phyloP scores from a whole-genome alignment of 2,888 invertebrate species.

The Heliconius ismenius region DNA sequence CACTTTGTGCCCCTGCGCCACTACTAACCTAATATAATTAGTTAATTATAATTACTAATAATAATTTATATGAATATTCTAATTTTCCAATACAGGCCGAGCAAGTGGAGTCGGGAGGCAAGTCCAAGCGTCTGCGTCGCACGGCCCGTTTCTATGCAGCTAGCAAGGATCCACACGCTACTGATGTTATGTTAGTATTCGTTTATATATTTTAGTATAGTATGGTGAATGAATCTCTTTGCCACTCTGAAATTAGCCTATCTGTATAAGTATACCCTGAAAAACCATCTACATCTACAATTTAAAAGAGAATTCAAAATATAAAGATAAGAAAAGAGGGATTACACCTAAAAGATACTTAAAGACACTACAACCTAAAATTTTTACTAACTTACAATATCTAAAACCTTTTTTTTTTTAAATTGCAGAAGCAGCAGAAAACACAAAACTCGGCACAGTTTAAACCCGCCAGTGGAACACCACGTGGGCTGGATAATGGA shows the following conservation, averaged over 20 bases:
- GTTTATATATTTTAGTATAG: not conserved
- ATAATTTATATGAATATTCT: too few species aligned
- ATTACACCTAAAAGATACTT: too few species aligned
- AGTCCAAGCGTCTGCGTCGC: conserved; percentile 74
- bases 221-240: not conserved
- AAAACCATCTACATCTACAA: too few species aligned
- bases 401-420: not conserved
- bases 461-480: conserved; percentile 95
- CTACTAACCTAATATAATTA: too few species aligned
- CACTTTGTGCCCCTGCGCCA: too few species aligned
- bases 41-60: too few species aligned
- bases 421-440: conserved; percentile 82
- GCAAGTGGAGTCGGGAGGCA: conserved; percentile 51
- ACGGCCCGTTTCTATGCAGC: conserved; percentile 97
- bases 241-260: not conserved
- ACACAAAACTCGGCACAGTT: conserved; percentile 94
- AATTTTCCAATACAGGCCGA: conserved; percentile 48
- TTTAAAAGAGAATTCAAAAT: too few species aligned
- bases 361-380: too few species aligned
- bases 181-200: conserved; percentile 73
- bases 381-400: not conserved
- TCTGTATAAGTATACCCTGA: too few species aligned
- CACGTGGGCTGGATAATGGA: conserved; percentile 99
- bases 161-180: conserved; percentile 87
- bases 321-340: too few species aligned